phyloP scores from a whole-genome alignment of 2,113 vertebrate species.

The Turnix velox region DNA sequence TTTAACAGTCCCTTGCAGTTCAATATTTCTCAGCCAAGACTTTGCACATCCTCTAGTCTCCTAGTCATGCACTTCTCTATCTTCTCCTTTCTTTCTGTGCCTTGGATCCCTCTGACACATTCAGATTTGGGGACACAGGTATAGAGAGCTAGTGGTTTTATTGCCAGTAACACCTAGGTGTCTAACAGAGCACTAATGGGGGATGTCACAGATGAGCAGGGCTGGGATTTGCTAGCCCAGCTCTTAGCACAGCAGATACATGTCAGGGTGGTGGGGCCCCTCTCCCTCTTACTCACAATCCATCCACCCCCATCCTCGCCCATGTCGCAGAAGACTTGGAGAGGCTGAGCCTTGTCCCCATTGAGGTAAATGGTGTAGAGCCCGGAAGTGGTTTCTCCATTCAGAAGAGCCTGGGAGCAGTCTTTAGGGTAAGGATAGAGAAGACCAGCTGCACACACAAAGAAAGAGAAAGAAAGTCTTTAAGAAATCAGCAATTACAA shows the following conservation, averaged over 20 bases:
- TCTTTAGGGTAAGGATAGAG: conserved; percentile 90
- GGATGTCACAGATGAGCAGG: background rate
- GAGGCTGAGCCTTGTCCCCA: conserved; percentile 83
- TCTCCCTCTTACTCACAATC: conserved; percentile 83
- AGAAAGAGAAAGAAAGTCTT: background rate
- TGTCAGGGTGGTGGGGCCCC: accelerated
- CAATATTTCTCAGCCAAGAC: background rate
- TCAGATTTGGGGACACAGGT: background rate
- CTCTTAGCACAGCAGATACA: background rate
- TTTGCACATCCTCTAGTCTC: background rate
- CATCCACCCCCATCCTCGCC: conserved; percentile 90
- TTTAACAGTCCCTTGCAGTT: background rate
- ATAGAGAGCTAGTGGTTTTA: background rate
- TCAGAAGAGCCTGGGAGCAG: conserved; percentile 92
- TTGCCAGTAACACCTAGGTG: background rate
- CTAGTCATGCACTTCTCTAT: background rate
- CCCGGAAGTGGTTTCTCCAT: conserved; percentile 86
- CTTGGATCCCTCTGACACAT: background rate
- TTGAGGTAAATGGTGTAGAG: conserved; percentile 88
- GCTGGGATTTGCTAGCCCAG: background rate
- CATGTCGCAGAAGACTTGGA: conserved; percentile 96
- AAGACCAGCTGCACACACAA: conserved; percentile 78
- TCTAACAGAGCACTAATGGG: no score
- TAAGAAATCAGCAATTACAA: background rate
- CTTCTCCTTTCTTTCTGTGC: background rate